These are phyloP conservation scores for Cosmia pyralina DNA, from an alignment of 2,888 invertebrate species.

Conservation along the genomic window DNA sequence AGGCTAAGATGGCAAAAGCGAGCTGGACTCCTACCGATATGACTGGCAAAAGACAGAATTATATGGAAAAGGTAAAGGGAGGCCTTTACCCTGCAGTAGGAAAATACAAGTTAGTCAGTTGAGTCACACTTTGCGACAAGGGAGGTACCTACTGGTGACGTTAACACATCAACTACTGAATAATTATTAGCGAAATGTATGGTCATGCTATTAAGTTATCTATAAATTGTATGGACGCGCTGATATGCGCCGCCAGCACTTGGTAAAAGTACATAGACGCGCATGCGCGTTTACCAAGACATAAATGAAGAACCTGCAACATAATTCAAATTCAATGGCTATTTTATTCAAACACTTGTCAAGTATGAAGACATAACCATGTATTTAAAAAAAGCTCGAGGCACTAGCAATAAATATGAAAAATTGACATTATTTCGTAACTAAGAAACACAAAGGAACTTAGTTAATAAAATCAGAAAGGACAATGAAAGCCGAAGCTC, in stretches of 20 bases:
- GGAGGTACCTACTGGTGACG: not conserved
- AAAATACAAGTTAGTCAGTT: not conserved
- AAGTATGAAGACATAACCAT: not conserved
- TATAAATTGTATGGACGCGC: too few species aligned
- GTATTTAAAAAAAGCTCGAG: not conserved
- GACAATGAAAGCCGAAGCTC: conserved; percentile 27
- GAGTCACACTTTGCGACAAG: not conserved
- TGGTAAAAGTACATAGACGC: too few species aligned
- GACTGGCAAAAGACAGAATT: too few species aligned
- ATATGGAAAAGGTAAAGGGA: too few species aligned
- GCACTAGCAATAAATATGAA: not conserved
- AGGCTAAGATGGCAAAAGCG: too few species aligned
- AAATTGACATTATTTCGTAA: not conserved
- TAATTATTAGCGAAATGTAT: too few species aligned
- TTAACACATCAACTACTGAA: too few species aligned
- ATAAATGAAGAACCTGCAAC: not conserved
- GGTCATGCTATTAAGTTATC: too few species aligned
- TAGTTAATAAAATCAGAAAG: conserved; percentile 29
- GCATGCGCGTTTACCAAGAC: too few species aligned
- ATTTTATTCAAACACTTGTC: not conserved
- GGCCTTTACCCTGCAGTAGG: too few species aligned
- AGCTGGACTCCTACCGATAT: too few species aligned
- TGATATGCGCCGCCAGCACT: too few species aligned
- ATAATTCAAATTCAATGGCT: not conserved
- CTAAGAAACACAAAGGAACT: conserved; percentile 23